These are phyloP conservation scores for Synodontis membranacea DNA, from an alignment of 2,113 vertebrate genomes.

Conservation along the genomic window DNA sequence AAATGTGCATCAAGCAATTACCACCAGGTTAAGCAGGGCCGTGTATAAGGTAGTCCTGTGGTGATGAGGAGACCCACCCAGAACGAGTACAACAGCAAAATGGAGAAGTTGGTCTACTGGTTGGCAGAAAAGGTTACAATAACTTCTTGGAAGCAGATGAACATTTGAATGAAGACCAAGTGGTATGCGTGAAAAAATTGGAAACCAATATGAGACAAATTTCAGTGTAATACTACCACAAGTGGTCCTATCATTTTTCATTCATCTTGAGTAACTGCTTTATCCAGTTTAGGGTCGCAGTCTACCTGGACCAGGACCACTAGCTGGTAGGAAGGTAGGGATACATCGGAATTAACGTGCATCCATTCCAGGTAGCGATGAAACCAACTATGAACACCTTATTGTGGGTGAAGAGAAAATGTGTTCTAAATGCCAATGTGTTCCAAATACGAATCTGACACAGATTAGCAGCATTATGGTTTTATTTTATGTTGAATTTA, in stretches of 20 bases:
- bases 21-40: neutral
- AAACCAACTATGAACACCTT: neutral
- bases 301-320: neutral
- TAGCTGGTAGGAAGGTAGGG: neutral
- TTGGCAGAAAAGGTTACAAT: neutral
- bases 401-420: neutral
- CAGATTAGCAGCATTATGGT: neutral
- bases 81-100: neutral
- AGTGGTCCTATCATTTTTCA: neutral
- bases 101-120: neutral
- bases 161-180: neutral
- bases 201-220: neutral
- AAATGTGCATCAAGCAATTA: neutral
- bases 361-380: neutral
- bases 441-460: neutral
- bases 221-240: neutral
- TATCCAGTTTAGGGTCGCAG: neutral
- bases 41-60: neutral
- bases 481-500: neutral
- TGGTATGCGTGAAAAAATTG: neutral
- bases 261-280: neutral
- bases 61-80: neutral
- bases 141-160: neutral
- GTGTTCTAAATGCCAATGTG: neutral
- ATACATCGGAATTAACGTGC: neutral